Evolutionary conservation across 2,888 invertebrate species (phyloP), one percentile per base, ranked within the genome.

Genomic region (Tachina lurida): DNA sequence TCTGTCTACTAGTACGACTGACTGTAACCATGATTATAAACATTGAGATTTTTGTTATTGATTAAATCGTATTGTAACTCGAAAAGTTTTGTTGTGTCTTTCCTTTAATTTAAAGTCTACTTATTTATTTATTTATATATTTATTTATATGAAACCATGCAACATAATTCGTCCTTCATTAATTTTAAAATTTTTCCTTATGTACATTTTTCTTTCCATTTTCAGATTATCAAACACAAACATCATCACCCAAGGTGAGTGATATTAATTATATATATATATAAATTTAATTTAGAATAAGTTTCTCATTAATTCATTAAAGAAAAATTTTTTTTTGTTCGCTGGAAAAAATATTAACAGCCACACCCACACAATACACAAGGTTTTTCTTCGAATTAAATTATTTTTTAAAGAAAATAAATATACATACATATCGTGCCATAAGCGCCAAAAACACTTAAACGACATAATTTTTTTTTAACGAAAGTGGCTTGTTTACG

Each of bases 41-140:
- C 71, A 58, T 71, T 74, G 67, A 67, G 65, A 56, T 73, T 80
- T 77, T 79, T 63, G 49, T 67, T 86, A 62, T 63, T 67, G 70
- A 52, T 82, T 73, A 63, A 78, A 52, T 65, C 52, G 47, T 71
- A 10, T 65, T 60, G 19, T 3, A 71, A 75, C 19, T 49, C 17
- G 7, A 31, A 12, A 58, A 52, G 49, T 60, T 75, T 60, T 67
- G 31, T 56, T 74, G 12, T 54, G 45, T 45, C 63, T 54, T 70
- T 3, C n/a, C 0, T 19, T 10, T 56, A 19, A 31, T 43, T 71
- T 68, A 39, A 47, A 52, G 17, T 54, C 3, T 52, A 22, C 19
- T 62, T 68, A 39, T 75, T 22, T 71, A 13, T 45, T 60, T 58
- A 47, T 65, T 52, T 52, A 31, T 4, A 3, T 31, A 31, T 31